Base-by-base conservation (phyloP, 2,888 invertebrate genomes). In the Drosophila setosimentum region DNA sequence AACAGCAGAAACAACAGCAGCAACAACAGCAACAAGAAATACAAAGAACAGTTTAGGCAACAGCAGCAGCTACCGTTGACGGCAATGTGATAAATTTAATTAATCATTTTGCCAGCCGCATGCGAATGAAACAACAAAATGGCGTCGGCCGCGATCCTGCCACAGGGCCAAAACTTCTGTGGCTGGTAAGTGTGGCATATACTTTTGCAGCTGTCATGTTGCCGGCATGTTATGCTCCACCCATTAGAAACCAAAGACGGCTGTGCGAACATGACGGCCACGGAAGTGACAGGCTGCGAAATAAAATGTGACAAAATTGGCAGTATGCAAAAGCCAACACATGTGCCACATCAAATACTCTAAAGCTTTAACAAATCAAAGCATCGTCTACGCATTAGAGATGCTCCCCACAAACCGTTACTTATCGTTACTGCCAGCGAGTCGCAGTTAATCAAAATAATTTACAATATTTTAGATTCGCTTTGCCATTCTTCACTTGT, bases 71-170 rank as follows among this genome's bases (percentile, higher is more conserved):
- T 69, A 72, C 63, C 62, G 21, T 49, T 27, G 73, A 58, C 63
- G 68, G 70, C 84, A 84, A 82, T 78, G 85, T 86, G 81, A 86
- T 85, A 89, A 85, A 86, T 86, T 86, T 89, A 86, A 86, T 86
- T 86, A 86, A 86, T 86, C 86, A 86, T 86, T 87, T 75, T 61
- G 58, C 54, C 73, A 66, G 80, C 63, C 76, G 54, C 70, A 63
- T 59, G 75, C 65, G 70, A 72, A 69, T 53, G 73, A 70, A 86
- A 83, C 57, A 73, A 88, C 74, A 83, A 87, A 87, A 89, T 87
- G 74, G 53, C 76, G 68, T 67, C 65, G 66, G 53, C 68, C 80
- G 57, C 54, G 71, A 49, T 24, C 16, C 37, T 49, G 55, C 58
- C 74, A 48, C 64, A 57, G 60, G 63, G 63, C 60, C 78, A 58